Conservation (phyloP, 2,888 invertebrate species). For the Sinelater perroti region DNA sequence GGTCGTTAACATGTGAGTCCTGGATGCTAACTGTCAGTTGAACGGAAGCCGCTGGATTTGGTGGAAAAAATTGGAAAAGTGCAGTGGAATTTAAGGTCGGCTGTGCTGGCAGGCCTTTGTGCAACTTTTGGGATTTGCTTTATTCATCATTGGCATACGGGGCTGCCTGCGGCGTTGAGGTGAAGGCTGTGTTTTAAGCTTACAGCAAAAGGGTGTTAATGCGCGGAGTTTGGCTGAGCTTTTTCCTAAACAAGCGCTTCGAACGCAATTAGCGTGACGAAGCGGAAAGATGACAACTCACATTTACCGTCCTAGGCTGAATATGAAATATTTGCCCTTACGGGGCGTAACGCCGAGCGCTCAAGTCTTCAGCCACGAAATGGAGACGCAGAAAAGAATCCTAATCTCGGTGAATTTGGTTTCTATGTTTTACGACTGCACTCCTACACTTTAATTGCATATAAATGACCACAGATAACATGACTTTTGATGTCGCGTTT, state of each 20-base stretch:
- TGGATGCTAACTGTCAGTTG: conserved; percentile 10
- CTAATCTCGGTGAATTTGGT: conserved; percentile 27
- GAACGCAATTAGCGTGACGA: too few species aligned
- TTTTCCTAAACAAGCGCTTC: too few species aligned
- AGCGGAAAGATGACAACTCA: too few species aligned
- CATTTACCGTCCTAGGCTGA: too few species aligned
- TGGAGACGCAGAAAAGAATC: conserved; percentile 23
- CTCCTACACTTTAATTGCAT: conserved; percentile 20
- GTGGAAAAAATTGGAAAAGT: conserved; percentile 1
- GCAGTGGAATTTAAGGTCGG: conserved; percentile 23
- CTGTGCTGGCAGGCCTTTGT: conserved; percentile 6
- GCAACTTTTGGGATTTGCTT: conserved; percentile 13
- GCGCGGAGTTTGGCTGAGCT: too few species aligned
- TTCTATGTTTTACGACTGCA: conserved; percentile 24
- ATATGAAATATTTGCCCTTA: too few species aligned
- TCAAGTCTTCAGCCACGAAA: conserved; percentile 28
- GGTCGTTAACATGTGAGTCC: neutral
- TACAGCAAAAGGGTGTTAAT: too few species aligned
- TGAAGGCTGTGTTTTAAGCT: conserved; percentile 6
- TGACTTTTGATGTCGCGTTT: too few species aligned
- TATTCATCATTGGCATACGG: conserved; percentile 1
- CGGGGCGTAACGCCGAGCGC: conserved; percentile 26
- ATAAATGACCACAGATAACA: conserved; percentile 18
- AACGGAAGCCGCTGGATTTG: neutral
- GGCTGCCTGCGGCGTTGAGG: neutral